Conservation (phyloP, 2,888 invertebrate species). For the Ariolimax columbianus region DNA sequence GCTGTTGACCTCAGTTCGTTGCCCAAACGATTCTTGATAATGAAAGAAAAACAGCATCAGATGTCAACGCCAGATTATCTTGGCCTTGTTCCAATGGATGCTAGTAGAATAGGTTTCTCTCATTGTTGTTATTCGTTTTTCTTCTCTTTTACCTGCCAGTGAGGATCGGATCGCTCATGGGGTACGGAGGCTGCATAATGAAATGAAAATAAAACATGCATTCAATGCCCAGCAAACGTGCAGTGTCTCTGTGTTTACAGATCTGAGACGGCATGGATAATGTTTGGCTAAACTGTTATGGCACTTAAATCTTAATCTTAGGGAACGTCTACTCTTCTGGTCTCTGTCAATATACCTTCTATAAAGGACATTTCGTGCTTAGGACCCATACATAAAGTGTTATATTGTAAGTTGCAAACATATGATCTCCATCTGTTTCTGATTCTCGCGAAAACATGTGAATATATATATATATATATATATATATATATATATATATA, state of each 20-base stretch:
- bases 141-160: neutral
- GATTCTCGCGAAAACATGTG: neutral
- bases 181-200: conserved; percentile 9
- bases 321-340: too few relatives aligned
- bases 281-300: neutral
- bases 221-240: neutral
- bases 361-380: too few relatives aligned
- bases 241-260: neutral
- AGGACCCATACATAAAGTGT: too few relatives aligned
- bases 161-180: neutral
- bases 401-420: too few relatives aligned
- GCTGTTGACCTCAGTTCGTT: too few relatives aligned
- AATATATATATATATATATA: too few relatives aligned
- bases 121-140: neutral
- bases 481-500: too few relatives aligned
- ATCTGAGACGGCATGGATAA: neutral
- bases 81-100: neutral
- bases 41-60: too few relatives aligned
- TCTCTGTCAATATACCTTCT: too few relatives aligned
- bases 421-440: neutral
- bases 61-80: too few relatives aligned
- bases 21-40: too few relatives aligned
- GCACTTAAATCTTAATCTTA: neutral
- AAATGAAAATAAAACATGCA: conserved; percentile 19
- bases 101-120: too few relatives aligned